Percentiles rank a stretch among this genome's conserved stretches.
These are phyloP conservation scores for Brachyalestes nurse DNA, from an alignment of 2,797 vertebrate genomes.

Conservation along the genomic window DNA sequence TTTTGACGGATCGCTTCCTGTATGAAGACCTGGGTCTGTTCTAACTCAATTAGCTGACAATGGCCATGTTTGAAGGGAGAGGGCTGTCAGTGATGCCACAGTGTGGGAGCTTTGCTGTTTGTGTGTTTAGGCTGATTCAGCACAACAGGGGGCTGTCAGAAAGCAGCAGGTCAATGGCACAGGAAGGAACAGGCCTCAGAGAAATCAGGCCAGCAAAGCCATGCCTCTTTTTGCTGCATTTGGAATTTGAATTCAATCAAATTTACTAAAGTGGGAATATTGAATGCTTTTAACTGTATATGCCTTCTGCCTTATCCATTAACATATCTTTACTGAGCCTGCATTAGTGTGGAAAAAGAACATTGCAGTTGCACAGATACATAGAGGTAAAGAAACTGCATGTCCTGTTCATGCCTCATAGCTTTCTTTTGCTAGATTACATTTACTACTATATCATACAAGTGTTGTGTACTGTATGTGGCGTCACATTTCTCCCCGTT, in stretches of 20 bases:
- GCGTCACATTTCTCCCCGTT: not conserved
- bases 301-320: not conserved
- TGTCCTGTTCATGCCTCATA: not conserved
- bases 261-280: not conserved
- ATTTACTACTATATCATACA: no score
- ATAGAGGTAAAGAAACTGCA: not conserved
- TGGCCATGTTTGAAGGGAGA: constrained; percentile 45
- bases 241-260: not conserved
- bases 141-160: constrained; percentile 48
- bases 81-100: constrained; percentile 50
- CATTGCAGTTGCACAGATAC: not conserved
- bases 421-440: not conserved
- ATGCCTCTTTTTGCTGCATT: not conserved
- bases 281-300: not conserved
- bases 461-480: no score
- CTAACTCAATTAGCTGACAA: constrained; percentile 60
- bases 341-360: not conserved
- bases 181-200: constrained; percentile 31
- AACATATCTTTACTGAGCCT: not conserved
- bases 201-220: not conserved
- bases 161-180: constrained; percentile 51
- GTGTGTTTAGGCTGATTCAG: constrained; percentile 61
- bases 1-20: constrained; percentile 60
- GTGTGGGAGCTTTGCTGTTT: constrained; percentile 49
- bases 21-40: constrained; percentile 55